phyloP scores from a whole-genome alignment of 2,888 invertebrate species.

The Teleogryllus oceanicus region DNA sequence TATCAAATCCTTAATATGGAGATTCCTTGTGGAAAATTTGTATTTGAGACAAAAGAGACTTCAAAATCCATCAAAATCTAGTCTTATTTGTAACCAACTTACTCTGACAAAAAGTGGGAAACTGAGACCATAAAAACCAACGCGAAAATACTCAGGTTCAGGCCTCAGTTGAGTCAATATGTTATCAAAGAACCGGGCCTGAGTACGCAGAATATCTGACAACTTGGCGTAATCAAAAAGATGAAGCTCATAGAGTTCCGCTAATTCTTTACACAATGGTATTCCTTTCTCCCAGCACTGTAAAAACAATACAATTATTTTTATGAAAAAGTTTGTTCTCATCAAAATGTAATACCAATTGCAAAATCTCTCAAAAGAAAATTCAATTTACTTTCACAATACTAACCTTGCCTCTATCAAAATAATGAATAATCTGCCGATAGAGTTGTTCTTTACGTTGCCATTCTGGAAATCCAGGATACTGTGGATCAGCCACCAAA shows the following conservation, averaged over 20 bases:
- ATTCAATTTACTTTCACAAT: not conserved
- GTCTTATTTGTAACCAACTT: conserved; percentile 63
- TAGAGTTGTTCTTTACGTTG: conserved; percentile 86
- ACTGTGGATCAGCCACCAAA: conserved; percentile 43
- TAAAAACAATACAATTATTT: conserved; percentile 37
- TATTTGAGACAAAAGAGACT: conserved; percentile 89
- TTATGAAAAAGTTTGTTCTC: too few relatives aligned
- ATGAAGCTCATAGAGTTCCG: conserved; percentile 78
- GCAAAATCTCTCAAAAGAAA: too few relatives aligned
- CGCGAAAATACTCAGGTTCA: conserved; percentile 92
- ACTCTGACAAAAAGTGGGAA: conserved; percentile 94
- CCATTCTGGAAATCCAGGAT: conserved; percentile 78
- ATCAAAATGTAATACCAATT: too few relatives aligned
- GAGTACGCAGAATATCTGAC: conserved; percentile 75
- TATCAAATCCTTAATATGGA: too few relatives aligned
- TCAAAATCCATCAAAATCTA: conserved; percentile 94
- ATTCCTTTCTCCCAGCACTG: conserved; percentile 95
- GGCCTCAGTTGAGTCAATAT: conserved; percentile 83
- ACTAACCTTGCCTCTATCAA: conserved; percentile 83
- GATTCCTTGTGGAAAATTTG: conserved; percentile 87
- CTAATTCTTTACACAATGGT: conserved; percentile 85
- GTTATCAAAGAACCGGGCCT: conserved; percentile 88
- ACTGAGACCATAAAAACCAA: conserved; percentile 90
- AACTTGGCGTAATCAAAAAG: conserved; percentile 85
- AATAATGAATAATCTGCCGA: conserved; percentile 84